Conservation (phyloP, 1,140 invertebrate genomes). For the Chrysoperla carnea region DNA sequence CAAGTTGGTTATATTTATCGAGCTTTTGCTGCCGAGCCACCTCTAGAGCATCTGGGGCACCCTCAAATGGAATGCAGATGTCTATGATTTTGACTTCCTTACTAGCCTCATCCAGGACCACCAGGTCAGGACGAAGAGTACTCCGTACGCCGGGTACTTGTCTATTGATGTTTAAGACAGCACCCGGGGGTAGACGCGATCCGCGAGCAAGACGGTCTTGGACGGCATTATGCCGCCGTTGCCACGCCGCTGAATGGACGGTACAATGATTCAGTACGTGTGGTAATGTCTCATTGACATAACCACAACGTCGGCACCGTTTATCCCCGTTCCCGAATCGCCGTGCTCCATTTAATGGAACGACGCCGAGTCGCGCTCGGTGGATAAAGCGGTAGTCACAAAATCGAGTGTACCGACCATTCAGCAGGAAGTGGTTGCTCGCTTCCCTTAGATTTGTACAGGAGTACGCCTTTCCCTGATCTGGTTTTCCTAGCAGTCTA, state of each 20-base stretch:
- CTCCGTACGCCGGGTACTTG: background rate
- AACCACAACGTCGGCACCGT: slow-evolving; percentile 13
- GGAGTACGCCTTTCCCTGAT: too few relatives aligned
- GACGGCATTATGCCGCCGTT: background rate
- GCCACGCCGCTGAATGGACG: background rate
- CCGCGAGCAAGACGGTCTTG: slow-evolving; percentile 6
- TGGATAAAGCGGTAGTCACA: background rate
- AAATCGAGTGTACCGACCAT: too few relatives aligned
- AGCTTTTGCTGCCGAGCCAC: slow-evolving; percentile 8
- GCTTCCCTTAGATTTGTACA: too few relatives aligned
- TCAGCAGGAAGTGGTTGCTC: too few relatives aligned
- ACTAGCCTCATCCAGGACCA: slow-evolving; percentile 11
- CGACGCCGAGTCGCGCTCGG: too few relatives aligned
- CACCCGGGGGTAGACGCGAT: background rate
- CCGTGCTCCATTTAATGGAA: too few relatives aligned
- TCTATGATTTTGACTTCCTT: slow-evolving; percentile 13
- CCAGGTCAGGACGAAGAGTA: slow-evolving; percentile 15
- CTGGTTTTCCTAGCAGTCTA: too few relatives aligned
- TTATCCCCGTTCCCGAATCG: slow-evolving; percentile 5
- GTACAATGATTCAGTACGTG: slow-evolving; percentile 18
- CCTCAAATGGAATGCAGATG: slow-evolving; percentile 21
- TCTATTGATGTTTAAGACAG: background rate
- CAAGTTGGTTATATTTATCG: slow-evolving; percentile 12
- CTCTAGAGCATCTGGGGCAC: slow-evolving; percentile 9
- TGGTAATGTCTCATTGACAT: slow-evolving; percentile 10